Evolutionary conservation across 2,113 vertebrate genomes (phyloP).

Genomic region (Tachysurus vachellii): DNA sequence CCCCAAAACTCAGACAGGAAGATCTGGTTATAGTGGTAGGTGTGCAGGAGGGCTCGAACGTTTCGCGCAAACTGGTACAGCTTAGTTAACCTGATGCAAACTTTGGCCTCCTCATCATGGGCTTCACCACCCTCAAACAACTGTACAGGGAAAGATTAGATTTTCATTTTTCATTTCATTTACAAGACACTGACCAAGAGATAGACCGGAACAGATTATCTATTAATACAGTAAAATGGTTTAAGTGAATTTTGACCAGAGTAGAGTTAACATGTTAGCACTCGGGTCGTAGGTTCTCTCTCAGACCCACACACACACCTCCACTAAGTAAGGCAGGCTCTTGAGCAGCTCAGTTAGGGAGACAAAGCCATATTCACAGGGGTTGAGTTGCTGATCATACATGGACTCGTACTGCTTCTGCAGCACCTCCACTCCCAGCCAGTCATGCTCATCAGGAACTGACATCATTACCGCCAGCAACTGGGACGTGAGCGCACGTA

Average conservation of each 20-base stretch:
- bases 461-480: slow-evolving; percentile 93
- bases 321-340: slow-evolving; percentile 91
- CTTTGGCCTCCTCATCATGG: slow-evolving; percentile 56
- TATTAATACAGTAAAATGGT: neutral
- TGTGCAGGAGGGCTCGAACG: slow-evolving; percentile 88
- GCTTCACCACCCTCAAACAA: slow-evolving; percentile 72
- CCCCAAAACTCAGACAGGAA: slow-evolving; percentile 89
- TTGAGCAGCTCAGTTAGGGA: slow-evolving; percentile 90
- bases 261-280: neutral
- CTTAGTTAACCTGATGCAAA: slow-evolving; percentile 85
- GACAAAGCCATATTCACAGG: slow-evolving; percentile 97
- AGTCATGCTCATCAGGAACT: slow-evolving; percentile 73
- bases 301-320: slow-evolving; percentile 69
- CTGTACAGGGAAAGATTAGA: slow-evolving; percentile 61
- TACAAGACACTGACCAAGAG: neutral
- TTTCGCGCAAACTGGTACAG: slow-evolving; percentile 93
- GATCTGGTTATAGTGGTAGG: slow-evolving; percentile 98
- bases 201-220: neutral
- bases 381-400: slow-evolving; percentile 81
- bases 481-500: slow-evolving; percentile 87
- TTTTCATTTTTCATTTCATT: too few relatives aligned
- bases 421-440: slow-evolving; percentile 77
- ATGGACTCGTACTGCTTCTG: slow-evolving; percentile 75
- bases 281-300: neutral
- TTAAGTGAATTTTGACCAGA: neutral